Conservation (phyloP, 1,140 invertebrate genomes). For the Drosophila pseudoananassae region DNA sequence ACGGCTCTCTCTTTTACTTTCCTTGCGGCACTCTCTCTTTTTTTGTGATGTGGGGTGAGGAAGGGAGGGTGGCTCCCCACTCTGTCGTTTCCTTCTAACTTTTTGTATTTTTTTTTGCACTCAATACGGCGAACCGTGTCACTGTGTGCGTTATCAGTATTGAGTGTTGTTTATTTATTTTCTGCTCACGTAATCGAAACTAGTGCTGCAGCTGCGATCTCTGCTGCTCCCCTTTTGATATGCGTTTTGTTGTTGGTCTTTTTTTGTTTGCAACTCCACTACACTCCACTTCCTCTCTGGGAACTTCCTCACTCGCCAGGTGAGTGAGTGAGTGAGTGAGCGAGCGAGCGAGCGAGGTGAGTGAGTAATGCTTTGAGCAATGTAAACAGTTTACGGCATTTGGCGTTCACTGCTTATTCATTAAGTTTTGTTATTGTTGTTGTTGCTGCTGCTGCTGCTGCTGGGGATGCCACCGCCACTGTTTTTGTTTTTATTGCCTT, state of each 20-base stretch:
- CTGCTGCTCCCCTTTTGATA: not conserved
- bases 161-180: conserved; percentile 39
- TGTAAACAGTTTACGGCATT: conserved; percentile 71
- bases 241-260: not conserved
- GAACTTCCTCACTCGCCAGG: conserved; percentile 6
- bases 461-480: conserved; percentile 39
- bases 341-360: conserved; percentile 7
- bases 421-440: conserved; percentile 13
- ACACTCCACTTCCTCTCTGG: conserved; percentile 2
- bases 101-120: not conserved
- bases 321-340: conserved; percentile 8
- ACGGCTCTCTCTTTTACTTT: conserved; percentile 1
- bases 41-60: not conserved
- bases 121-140: not conserved
- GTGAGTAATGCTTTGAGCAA: conserved; percentile 49
- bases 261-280: not conserved
- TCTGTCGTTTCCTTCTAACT: not conserved
- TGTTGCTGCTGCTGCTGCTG: conserved; percentile 13
- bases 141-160: conserved; percentile 26
- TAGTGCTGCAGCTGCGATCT: conserved; percentile 39
- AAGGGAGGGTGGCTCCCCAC: not conserved
- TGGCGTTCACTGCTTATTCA: conserved; percentile 45
- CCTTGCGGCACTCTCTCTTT: not conserved
- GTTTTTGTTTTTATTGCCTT: conserved; percentile 13
- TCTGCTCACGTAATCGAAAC: conserved; percentile 52